Evolutionary conservation across 2,888 invertebrate genomes (phyloP).

Genomic region (Sclerodermus sp.): DNA sequence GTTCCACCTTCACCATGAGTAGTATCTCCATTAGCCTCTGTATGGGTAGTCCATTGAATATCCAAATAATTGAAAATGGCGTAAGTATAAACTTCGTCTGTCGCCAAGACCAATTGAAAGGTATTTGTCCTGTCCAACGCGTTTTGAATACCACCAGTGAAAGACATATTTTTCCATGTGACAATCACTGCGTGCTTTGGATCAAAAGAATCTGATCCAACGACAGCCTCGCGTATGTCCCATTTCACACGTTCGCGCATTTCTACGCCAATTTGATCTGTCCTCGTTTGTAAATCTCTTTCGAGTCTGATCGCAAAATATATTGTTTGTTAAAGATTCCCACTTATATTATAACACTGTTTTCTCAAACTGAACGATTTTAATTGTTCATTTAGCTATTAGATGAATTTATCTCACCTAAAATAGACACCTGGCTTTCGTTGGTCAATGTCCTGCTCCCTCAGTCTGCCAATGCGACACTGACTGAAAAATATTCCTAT

Average conservation of each 20-base stretch:
- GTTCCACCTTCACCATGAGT: constrained; percentile 83
- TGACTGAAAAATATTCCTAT: constrained; percentile 93
- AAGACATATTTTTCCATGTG: constrained; percentile 96
- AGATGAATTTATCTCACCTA: constrained; percentile 56
- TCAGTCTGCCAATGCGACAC: constrained; percentile 76
- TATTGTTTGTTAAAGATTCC: not conserved
- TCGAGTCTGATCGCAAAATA: constrained; percentile 65
- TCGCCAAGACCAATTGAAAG: constrained; percentile 91
- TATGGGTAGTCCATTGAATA: constrained; percentile 88
- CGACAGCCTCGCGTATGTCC: constrained; percentile 88
- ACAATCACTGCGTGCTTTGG: constrained; percentile 89
- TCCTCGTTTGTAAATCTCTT: constrained; percentile 71
- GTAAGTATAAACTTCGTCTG: constrained; percentile 92
- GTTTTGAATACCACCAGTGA: constrained; percentile 83
- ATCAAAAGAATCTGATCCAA: constrained; percentile 86
- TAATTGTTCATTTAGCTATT: not conserved
- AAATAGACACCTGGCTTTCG: constrained; percentile 83
- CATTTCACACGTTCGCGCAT: constrained; percentile 82
- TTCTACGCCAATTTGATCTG: constrained; percentile 83
- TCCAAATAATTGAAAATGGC: constrained; percentile 93
- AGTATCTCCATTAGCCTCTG: constrained; percentile 89
- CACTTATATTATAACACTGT: no score
- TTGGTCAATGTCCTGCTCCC: constrained; percentile 74
- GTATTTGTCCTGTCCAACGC: constrained; percentile 88
- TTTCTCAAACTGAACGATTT: not conserved